phyloP scores from a whole-genome alignment of 2,113 vertebrate species.

The Nothocercus nigrocapillus region DNA sequence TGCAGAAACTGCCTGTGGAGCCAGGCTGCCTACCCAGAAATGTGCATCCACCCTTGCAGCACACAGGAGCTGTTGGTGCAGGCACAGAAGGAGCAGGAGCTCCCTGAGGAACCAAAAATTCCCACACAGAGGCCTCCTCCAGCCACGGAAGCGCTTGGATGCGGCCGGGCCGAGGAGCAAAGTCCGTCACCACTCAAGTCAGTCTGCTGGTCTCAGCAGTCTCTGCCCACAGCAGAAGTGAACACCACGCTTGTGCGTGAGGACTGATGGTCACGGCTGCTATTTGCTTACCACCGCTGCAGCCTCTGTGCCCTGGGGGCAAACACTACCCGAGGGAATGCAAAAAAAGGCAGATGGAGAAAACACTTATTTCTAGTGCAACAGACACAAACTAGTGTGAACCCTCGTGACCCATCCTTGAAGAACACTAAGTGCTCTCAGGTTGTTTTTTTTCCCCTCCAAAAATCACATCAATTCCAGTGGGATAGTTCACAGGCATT shows the following conservation, averaged over 20 bases:
- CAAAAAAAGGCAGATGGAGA: neutral
- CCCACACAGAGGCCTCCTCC: neutral
- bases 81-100: neutral
- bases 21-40: neutral
- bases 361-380: neutral
- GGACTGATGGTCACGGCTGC: neutral
- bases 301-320: neutral
- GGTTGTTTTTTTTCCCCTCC: neutral
- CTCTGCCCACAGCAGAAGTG: neutral
- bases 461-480: neutral
- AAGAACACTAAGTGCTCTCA: neutral
- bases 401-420: neutral
- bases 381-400: neutral
- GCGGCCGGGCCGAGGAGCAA: neutral
- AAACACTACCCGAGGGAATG: neutral
- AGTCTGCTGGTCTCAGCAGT: neutral
- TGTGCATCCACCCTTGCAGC: too few relatives aligned
- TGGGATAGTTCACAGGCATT: neutral
- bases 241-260: neutral
- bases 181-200: fast-evolving
- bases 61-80: neutral
- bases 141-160: neutral
- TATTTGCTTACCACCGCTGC: neutral
- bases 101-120: neutral
- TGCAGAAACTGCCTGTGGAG: neutral